Evolutionary conservation across 2,888 invertebrate genomes (phyloP), one percentile per base, ranked within the genome.

Genomic region (Pollenia griseotomentosa): DNA sequence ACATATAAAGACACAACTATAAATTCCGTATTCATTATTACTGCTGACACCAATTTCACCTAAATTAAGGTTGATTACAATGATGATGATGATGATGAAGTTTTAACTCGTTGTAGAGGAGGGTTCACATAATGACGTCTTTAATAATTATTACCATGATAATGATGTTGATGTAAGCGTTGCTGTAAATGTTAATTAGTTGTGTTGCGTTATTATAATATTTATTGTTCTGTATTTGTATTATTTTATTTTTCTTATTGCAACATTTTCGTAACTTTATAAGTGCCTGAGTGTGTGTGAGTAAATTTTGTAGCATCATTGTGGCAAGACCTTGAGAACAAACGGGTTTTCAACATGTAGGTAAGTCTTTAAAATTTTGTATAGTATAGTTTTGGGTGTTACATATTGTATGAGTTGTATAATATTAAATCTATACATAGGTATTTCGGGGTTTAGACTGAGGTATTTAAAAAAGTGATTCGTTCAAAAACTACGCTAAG

Each of bases 151-250:
- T 81, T 23, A 48, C 23, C 46, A 44, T 40, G 23, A 42, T 51
- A 53, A 83, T 55, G 44, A 71, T 48, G 71, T 66, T 57, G 53
- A 66, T 74, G 23, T 57, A 16, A 66, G 9, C 44, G 57, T 59
- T 57, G 16, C 12, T 51, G 51, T 82, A 75, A 82, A 71, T 78
- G 63, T 78, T 83, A 83, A 83, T 83, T 78, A 78, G 71, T 66
- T 71, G 51, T 73, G 71, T 83, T 70, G 55, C 19, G 40, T 71
- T 77, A 19, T 59, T 83, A 23, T 51, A 55, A 53, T 51, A 23
- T 57, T 65, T 65, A 16, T 63, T 16, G 10, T 59, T 51, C 23
- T 23, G 42, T 16, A 46, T 12, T 11, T 57, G 5, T 23, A 16
- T 48, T 66, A 3, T 51, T 51, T 59, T 75, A 23, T 16, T 55